Percentiles rank a stretch among this genome's conserved stretches.
Conservation (phyloP, 2,888 invertebrate species). For the Drosophila phalerata region DNA sequence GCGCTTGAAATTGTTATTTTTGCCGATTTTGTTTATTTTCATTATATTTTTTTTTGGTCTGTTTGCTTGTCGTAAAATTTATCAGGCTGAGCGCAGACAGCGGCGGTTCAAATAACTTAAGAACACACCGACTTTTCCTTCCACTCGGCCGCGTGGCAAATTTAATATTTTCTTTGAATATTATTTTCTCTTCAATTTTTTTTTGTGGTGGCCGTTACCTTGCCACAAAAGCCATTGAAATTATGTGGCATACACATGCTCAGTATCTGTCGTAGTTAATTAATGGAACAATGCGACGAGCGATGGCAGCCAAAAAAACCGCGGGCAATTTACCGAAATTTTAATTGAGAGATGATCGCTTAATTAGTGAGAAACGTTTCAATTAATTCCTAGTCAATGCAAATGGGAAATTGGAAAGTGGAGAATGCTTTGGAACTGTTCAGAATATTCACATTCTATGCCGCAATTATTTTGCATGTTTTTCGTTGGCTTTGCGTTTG, state of each 20-base stretch:
- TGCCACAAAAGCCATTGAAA: conserved; percentile 31
- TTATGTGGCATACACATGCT: conserved; percentile 25
- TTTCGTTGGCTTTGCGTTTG: conserved; percentile 5
- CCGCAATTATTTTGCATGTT: conserved; percentile 23
- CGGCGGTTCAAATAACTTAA: conserved; percentile 24
- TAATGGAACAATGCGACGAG: conserved; percentile 18
- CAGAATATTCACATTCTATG: not conserved
- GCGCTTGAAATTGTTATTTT: conserved; percentile 17
- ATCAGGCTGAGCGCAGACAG: conserved; percentile 42
- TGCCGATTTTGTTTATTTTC: conserved; percentile 45
- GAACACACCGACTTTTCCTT: conserved; percentile 22
- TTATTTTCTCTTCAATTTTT: not conserved
- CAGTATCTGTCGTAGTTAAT: conserved; percentile 41
- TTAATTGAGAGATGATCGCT: conserved; percentile 48
- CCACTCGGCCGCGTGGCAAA: conserved; percentile 37
- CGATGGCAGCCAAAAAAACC: conserved; percentile 1
- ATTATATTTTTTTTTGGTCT: conserved; percentile 28
- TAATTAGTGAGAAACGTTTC: conserved; percentile 60
- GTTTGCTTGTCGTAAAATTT: conserved; percentile 49
- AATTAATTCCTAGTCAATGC: conserved; percentile 25
- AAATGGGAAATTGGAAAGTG: conserved; percentile 3
- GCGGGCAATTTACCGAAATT: conserved; percentile 32
- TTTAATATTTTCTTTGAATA: conserved; percentile 38
- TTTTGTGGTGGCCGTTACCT: conserved; percentile 16
- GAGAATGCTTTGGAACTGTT: conserved; percentile 1